A percentile compares a stretch with the other conserved stretches of the same genome.
Evolutionary conservation across 2,113 vertebrate genomes (phyloP).

Genomic region (Glaucidium brasilianum): DNA sequence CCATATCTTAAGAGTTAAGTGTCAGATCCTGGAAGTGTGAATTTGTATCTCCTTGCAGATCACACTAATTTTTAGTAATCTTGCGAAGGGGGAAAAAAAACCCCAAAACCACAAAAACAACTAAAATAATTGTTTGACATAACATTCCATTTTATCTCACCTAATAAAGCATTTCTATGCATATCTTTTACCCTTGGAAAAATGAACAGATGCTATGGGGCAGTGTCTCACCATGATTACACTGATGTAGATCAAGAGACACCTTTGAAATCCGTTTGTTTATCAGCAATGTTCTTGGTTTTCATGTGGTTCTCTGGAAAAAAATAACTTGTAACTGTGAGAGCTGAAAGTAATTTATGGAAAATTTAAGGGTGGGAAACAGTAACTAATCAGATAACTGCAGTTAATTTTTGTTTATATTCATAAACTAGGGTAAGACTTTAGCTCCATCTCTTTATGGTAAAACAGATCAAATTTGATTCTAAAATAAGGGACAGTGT

Average conservation of each 20-base stretch:
- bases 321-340: neutral
- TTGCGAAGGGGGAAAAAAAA: neutral
- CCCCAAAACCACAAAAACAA: rapidly evolving
- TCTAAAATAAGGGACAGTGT: neutral
- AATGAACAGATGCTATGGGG: neutral
- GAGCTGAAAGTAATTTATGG: neutral
- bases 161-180: neutral
- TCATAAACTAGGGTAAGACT: neutral
- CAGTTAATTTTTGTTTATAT: neutral
- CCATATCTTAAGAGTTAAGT: neutral
- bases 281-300: neutral
- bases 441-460: neutral
- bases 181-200: neutral
- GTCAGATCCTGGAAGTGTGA: neutral
- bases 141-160: neutral
- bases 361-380: neutral
- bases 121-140: neutral
- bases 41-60: neutral
- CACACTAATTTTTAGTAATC: neutral
- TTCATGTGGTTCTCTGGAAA: neutral
- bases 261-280: neutral
- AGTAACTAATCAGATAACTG: neutral
- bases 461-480: neutral
- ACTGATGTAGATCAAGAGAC: neutral
- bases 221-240: neutral